phyloP scores from a whole-genome alignment of 2,888 invertebrate species.

The Horisme vitalbata region DNA sequence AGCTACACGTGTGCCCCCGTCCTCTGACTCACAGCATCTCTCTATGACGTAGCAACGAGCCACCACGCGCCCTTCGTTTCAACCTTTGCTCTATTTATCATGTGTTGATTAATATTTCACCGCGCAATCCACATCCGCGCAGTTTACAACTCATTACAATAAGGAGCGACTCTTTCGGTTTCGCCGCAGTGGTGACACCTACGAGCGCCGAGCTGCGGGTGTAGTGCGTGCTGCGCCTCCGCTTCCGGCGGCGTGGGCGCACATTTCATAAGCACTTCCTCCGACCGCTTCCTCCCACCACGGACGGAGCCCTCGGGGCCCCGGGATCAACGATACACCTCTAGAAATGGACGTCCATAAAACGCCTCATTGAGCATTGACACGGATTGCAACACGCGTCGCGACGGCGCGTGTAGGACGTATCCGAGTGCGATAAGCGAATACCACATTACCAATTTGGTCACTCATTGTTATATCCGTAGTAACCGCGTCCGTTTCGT shows the following conservation, averaged over 20 bases:
- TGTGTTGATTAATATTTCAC: constrained; percentile 43
- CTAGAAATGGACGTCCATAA: constrained; percentile 41
- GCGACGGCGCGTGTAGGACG: constrained; percentile 50
- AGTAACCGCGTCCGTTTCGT: constrained; percentile 44
- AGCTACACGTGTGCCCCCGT: constrained; percentile 62
- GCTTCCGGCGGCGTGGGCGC: constrained; percentile 74
- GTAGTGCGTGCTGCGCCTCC: constrained; percentile 59
- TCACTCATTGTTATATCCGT: constrained; percentile 55
- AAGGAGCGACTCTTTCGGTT: constrained; percentile 18
- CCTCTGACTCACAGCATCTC: constrained; percentile 63
- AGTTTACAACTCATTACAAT: constrained; percentile 7
- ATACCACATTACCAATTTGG: constrained; percentile 55
- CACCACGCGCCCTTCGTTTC: constrained; percentile 49
- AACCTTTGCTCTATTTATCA: constrained; percentile 55
- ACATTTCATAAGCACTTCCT: constrained; percentile 73
- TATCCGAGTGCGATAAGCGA: constrained; percentile 52
- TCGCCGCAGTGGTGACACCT: constrained; percentile 50
- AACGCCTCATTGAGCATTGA: constrained; percentile 40
- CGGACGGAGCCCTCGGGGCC: constrained; percentile 34
- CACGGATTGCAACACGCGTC: constrained; percentile 45
- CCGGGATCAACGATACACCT: constrained; percentile 34
- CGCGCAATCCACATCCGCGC: constrained; percentile 34
- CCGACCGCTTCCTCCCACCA: constrained; percentile 63
- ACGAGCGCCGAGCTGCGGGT: constrained; percentile 36
- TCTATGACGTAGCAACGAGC: constrained; percentile 54